Base-by-base conservation (phyloP, 2,113 vertebrate genomes). In the Lontra canadensis region DNA sequence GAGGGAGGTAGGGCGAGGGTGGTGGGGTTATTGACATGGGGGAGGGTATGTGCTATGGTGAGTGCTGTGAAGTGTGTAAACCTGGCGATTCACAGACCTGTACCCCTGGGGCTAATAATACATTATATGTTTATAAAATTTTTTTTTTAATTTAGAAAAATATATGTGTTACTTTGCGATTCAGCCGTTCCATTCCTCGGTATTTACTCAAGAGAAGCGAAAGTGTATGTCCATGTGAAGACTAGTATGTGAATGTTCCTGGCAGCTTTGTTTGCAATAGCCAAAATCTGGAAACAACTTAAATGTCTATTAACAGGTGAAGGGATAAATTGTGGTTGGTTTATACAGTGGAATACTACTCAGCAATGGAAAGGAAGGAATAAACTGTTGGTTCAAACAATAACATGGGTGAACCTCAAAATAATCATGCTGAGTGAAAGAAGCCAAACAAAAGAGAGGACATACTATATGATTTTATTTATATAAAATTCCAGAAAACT, bases 401-500 rank as follows among this genome's bases (percentile, higher is more conserved):
- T 17, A 73, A 47, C 29, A 69, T 57, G 17, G 49, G n/a, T 89
- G 21, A 85, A 96, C 95, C 29, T 96, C 39, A 94, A n/a, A 96
- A 87, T 95, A 91, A 83, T 63, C 59, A 84, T 84, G 18, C 57
- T 84, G 76, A 93, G 44, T 78, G 31, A 96, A 95, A 90, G 55
- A 92, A 67, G 71, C 18, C 55, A 71, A 95, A 57, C 17, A 82
- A 82, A 87, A 83, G 73, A 34, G 61, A 94, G 23, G 39, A 83
- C n/a, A 42, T 47, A 79, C 14, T 87, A 2, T 89, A 76, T 92
- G 57, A 90, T 84, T 92, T 34, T 90, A 31, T 90, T 93, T 67
- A 44, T 82, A 29, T 94, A 92, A 76, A 92, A 92, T 94, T 90
- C 36, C 87, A 84, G 57, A 94, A 97, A 95, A 87, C 92, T 4